Conservation (phyloP, 1,140 invertebrate species). For the Drosophila novamexicana region DNA sequence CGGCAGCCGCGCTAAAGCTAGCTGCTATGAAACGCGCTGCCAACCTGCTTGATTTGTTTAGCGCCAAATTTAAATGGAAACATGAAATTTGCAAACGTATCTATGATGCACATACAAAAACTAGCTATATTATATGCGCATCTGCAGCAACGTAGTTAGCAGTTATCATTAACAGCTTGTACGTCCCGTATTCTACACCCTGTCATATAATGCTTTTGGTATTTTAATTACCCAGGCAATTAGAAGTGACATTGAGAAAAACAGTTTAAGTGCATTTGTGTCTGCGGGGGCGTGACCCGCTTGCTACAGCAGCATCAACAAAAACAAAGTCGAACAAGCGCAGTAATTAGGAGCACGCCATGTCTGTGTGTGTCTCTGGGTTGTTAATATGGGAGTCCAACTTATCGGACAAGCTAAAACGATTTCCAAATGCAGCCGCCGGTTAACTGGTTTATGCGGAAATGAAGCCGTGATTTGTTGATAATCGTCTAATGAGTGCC, state of each 20-base stretch:
- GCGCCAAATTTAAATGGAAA: constrained; percentile 4
- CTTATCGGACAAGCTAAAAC: constrained; percentile 25
- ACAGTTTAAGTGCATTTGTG: constrained; percentile 7
- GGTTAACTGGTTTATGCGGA: constrained; percentile 66
- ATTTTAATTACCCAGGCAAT: constrained; percentile 46
- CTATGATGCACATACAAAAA: neutral
- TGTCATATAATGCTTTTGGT: constrained; percentile 11
- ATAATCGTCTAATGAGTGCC: constrained; percentile 59
- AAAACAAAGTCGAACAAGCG: constrained; percentile 15
- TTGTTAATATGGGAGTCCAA: constrained; percentile 22
- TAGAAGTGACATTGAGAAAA: constrained; percentile 51
- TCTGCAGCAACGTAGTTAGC: neutral
- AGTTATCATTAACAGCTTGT: constrained; percentile 5
- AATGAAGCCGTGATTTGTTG: constrained; percentile 54
- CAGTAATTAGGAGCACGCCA: constrained; percentile 63
- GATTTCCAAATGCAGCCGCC: constrained; percentile 45
- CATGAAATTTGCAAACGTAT: neutral
- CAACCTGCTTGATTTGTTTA: neutral
- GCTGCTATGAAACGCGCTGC: constrained; percentile 1
- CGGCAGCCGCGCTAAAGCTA: neutral
- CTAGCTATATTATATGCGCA: neutral
- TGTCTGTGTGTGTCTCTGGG: constrained; percentile 12
- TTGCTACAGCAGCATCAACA: constrained; percentile 34
- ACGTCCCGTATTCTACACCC: neutral
- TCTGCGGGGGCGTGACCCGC: constrained; percentile 36